phyloP scores from a whole-genome alignment of 2,888 invertebrate species.

The Platynereis dumerilii region DNA sequence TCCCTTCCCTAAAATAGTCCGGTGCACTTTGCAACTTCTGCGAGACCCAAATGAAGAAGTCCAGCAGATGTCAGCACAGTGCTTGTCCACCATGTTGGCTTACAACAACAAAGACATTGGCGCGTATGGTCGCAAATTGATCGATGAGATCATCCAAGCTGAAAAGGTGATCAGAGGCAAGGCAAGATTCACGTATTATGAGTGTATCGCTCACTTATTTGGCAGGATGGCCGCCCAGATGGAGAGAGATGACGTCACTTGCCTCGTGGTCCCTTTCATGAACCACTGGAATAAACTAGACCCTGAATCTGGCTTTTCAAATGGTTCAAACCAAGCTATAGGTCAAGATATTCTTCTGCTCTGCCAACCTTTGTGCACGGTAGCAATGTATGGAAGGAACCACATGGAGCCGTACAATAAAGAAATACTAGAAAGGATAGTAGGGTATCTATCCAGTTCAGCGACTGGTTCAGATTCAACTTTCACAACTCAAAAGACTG shows the following conservation, averaged over 20 bases:
- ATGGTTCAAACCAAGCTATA: not conserved
- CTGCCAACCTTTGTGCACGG: constrained; percentile 33
- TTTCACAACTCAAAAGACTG: constrained; percentile 8
- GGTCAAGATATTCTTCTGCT: constrained; percentile 22
- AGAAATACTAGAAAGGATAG: constrained; percentile 26
- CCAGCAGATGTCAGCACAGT: constrained; percentile 29
- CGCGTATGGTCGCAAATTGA: constrained; percentile 25
- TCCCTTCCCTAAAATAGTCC: constrained; percentile 29
- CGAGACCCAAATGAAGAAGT: constrained; percentile 31
- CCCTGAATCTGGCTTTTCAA: not conserved
- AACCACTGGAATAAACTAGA: constrained; percentile 27
- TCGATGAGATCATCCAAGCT: constrained; percentile 17
- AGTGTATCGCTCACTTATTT: constrained; percentile 35
- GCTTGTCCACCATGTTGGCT: constrained; percentile 28
- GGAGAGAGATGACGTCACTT: constrained; percentile 16
- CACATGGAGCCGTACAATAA: constrained; percentile 26
- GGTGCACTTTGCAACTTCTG: constrained; percentile 21
- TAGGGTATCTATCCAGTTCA: constrained; percentile 14
- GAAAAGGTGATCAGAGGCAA: constrained; percentile 21
- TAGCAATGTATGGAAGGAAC: constrained; percentile 24
- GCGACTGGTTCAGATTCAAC: not conserved
- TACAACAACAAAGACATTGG: constrained; percentile 28
- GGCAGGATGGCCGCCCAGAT: constrained; percentile 27
- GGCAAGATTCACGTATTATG: constrained; percentile 29
- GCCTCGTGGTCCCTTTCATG: constrained; percentile 31